Evolutionary conservation across 2,888 invertebrate genomes (phyloP).

Genomic region (Pedicia rivosa): DNA sequence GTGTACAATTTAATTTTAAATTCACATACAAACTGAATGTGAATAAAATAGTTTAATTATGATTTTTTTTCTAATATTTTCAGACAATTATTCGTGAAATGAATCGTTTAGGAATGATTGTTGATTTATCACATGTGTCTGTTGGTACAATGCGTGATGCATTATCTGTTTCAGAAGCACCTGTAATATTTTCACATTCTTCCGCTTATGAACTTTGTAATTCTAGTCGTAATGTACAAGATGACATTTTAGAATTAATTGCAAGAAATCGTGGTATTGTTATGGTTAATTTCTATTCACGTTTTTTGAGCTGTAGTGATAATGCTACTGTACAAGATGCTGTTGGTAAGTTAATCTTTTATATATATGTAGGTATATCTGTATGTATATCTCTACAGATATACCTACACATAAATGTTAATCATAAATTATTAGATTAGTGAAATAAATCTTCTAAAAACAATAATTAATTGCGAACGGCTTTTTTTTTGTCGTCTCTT

Average conservation of each 20-base stretch:
- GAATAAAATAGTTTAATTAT: not conserved
- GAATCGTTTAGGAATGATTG: constrained; percentile 80
- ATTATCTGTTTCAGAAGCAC: constrained; percentile 57
- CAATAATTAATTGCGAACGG: no score
- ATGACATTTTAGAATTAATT: constrained; percentile 53
- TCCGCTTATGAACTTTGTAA: constrained; percentile 67
- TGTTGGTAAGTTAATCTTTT: constrained; percentile 42
- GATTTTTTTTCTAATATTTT: constrained; percentile 16
- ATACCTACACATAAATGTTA: no score
- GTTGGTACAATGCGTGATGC: constrained; percentile 67
- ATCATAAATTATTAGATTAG: no score
- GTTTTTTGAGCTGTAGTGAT: constrained; percentile 58
- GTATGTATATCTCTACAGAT: not conserved
- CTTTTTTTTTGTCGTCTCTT: no score
- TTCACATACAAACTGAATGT: no score
- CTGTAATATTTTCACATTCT: constrained; percentile 76
- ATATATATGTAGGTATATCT: not conserved
- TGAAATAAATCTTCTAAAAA: no score
- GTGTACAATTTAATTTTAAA: no score
- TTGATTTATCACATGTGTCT: constrained; percentile 71
- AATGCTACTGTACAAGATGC: constrained; percentile 63
- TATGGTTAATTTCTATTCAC: constrained; percentile 76
- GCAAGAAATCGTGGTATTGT: constrained; percentile 66
- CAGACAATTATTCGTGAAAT: constrained; percentile 70
- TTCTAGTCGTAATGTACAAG: constrained; percentile 66